A percentile compares a stretch with the other conserved stretches of the same genome.
Conservation (phyloP, 2,113 vertebrate genomes). For the Mormyrus lacerda region DNA sequence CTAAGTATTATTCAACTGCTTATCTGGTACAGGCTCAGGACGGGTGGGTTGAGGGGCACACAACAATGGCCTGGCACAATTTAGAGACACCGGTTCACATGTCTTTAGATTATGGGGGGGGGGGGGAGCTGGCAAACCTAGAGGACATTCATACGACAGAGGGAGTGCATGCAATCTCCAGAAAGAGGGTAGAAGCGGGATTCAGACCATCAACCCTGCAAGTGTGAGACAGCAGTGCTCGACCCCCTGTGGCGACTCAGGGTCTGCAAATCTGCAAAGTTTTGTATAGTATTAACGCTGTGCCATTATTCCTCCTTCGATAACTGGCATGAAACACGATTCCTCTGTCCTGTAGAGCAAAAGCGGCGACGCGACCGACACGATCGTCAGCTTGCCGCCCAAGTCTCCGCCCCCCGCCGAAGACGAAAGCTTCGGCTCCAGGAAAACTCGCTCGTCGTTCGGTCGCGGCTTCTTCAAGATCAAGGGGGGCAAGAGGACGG, state of each 20-base stretch:
- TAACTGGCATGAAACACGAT: not conserved
- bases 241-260: not conserved
- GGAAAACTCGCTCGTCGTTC: slow-evolving; percentile 86
- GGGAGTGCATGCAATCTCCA: not conserved
- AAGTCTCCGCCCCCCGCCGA: slow-evolving; percentile 55
- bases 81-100: not conserved
- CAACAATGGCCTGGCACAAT: not conserved
- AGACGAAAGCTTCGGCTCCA: slow-evolving; percentile 77
- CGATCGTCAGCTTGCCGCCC: slow-evolving; percentile 66
- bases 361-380: slow-evolving; percentile 50
- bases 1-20: not conserved
- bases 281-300: not conserved
- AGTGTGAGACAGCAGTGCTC: not conserved
- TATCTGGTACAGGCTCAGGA: not conserved
- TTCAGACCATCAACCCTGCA: not conserved
- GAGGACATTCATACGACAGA: not conserved
- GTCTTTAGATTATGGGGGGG: not conserved
- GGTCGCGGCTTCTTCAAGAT: slow-evolving; percentile 95
- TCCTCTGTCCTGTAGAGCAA: slow-evolving; percentile 55
- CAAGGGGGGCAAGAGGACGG: slow-evolving; percentile 80
- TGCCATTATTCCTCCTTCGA: not conserved
- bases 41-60: not conserved
- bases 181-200: not conserved
- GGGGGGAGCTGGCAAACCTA: not conserved
- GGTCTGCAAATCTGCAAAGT: not conserved